Conservation (phyloP, 2,888 invertebrate genomes). For the Andrena marginata region DNA sequence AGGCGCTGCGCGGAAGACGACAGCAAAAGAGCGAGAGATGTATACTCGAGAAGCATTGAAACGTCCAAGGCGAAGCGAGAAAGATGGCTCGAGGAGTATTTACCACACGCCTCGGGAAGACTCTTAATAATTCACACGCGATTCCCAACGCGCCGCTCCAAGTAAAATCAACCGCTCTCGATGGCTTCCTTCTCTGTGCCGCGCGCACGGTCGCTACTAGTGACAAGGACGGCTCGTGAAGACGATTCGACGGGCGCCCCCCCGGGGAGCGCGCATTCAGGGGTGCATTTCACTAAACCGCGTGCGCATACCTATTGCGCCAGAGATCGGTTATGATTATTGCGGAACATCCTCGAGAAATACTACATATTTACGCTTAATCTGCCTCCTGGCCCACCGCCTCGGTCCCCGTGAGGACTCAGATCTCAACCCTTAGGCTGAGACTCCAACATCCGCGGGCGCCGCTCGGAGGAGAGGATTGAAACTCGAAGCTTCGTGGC, state of each 20-base stretch:
- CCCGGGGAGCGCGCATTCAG: background rate
- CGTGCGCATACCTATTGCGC: too few relatives aligned
- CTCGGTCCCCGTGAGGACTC: too few relatives aligned
- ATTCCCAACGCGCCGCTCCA: constrained; percentile 62
- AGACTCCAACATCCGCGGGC: too few relatives aligned
- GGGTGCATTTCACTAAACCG: background rate
- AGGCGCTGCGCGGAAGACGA: background rate
- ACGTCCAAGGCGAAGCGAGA: constrained; percentile 47
- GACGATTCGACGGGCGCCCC: too few relatives aligned
- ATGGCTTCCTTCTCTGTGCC: constrained; percentile 51
- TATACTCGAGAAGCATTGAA: constrained; percentile 41
- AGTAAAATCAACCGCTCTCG: constrained; percentile 51
- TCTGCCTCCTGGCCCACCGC: too few relatives aligned
- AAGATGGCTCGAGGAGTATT: constrained; percentile 67
- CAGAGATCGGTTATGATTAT: too few relatives aligned
- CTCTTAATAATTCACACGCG: constrained; percentile 80
- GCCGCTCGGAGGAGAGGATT: too few relatives aligned
- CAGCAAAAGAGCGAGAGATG: constrained; percentile 62
- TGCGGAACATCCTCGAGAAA: too few relatives aligned
- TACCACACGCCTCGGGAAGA: constrained; percentile 72
- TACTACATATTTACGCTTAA: too few relatives aligned
- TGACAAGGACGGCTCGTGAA: background rate
- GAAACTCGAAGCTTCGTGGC: too few relatives aligned
- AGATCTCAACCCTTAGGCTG: too few relatives aligned
- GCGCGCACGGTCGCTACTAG: constrained; percentile 34